phyloP scores from a whole-genome alignment of 2,888 invertebrate genomes.

The Choristoneura rosaceana region DNA sequence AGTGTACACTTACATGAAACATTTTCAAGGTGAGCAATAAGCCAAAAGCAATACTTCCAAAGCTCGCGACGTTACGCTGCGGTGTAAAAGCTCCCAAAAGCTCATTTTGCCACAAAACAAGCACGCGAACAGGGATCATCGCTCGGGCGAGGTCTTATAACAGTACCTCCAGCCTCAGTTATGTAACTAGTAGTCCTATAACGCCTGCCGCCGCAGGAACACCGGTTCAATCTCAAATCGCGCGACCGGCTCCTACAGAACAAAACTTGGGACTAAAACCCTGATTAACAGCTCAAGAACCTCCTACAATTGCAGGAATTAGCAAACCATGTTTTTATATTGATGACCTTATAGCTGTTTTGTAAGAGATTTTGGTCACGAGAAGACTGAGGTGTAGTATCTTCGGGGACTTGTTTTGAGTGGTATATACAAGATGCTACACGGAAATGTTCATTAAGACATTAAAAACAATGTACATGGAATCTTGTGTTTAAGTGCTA shows the following conservation, averaged over 20 bases:
- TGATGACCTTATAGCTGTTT: neutral
- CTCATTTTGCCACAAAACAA: slow-evolving; percentile 81
- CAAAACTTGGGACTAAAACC: neutral
- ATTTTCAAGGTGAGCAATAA: too few species aligned
- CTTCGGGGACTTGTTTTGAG: too few species aligned
- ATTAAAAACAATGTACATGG: too few species aligned
- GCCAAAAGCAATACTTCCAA: neutral
- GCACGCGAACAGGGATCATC: slow-evolving; percentile 81
- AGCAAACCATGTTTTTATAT: too few species aligned
- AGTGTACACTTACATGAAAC: too few species aligned
- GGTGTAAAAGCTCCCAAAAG: slow-evolving; percentile 71
- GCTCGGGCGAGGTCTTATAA: slow-evolving; percentile 81
- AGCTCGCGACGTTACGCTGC: slow-evolving; percentile 45
- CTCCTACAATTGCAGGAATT: too few species aligned
- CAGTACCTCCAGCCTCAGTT: slow-evolving; percentile 81
- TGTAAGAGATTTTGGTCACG: neutral
- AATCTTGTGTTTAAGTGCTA: neutral
- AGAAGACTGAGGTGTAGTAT: neutral
- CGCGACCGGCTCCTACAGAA: neutral
- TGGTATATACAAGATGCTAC: too few species aligned
- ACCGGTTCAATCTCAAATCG: slow-evolving; percentile 48
- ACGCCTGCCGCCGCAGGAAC: slow-evolving; percentile 67
- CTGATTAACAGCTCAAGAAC: too few species aligned
- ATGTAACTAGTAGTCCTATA: slow-evolving; percentile 80
- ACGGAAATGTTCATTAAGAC: too few species aligned